phyloP scores from a whole-genome alignment of 2,888 invertebrate genomes.

The Drosophila infuscata region DNA sequence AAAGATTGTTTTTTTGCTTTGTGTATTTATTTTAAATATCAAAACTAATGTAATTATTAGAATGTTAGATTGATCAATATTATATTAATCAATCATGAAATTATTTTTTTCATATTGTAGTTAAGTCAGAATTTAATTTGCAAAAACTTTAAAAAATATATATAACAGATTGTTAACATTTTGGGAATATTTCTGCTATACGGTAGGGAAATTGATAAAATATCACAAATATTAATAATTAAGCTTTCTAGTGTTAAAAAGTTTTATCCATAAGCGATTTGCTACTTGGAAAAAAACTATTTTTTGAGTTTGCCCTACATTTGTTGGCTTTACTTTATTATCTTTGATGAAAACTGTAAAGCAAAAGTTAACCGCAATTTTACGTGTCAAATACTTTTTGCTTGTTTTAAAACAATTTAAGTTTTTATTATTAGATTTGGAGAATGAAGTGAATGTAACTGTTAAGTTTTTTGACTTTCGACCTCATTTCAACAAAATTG shows the following conservation, averaged over 20 bases:
- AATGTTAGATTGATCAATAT: too few relatives aligned
- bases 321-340: not conserved
- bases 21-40: not conserved
- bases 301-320: not conserved
- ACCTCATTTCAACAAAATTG: too few relatives aligned
- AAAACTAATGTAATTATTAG: too few relatives aligned
- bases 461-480: not conserved
- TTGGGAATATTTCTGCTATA: not conserved
- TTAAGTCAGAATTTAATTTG: not conserved
- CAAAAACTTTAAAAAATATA: not conserved
- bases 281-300: rapidly evolving
- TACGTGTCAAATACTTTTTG: not conserved
- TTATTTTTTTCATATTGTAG: too few relatives aligned
- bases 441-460: not conserved
- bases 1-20: not conserved
- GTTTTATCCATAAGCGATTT: not conserved
- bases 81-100: too few relatives aligned
- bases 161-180: not conserved
- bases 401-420: not conserved
- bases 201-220: not conserved
- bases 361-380: not conserved
- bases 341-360: not conserved
- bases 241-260: not conserved
- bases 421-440: not conserved
- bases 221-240: not conserved